Evolutionary conservation across 2,113 vertebrate genomes (phyloP), one percentile per base, ranked within the genome.

Genomic region (Pituophis catenifer): DNA sequence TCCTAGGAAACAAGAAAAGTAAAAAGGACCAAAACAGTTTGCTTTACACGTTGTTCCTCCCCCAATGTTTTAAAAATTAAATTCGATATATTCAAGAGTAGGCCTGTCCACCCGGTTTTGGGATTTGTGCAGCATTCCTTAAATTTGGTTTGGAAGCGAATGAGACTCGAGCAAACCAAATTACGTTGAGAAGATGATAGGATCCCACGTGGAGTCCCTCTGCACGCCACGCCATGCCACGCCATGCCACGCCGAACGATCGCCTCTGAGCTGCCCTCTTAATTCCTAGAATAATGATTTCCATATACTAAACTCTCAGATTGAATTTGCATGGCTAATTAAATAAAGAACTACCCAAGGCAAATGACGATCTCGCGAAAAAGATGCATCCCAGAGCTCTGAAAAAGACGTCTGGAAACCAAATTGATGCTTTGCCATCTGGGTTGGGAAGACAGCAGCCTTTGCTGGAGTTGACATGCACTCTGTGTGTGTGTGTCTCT

Each of bases 331-430:
- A 92, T 91, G 94, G 87, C 93, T 97, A 95, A 96, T 96, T 94
- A 94, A 96, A 97, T 95, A 92, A 97, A 96, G 88, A 86, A 93
- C 92, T 58, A 75, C 89, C 94, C 92, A 91, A 93, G 54, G 91
- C 75, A 91, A 94, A 33, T 29, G 3, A 0, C 0, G 86, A 92
- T 85, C 70, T 0, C 0, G 90, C 94, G 94, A 91, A 91, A 57
- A 96, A 96, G 87, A 0, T 88, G 89, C 53, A 70, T 87, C 7
- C 52, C 48, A 13, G 33, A 29, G 15, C 57, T 81, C 92, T 91
- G 75, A 7, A 70, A 62, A 70, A 70, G 29, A 70, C 5, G 65
- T 70, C 29, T 70, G 65, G 65, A 70, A 70, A 70, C 5, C 29
- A 70, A 33, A 70, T 33, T 70, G 65, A 70, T 70, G 65, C 29